Conservation (phyloP, 1,140 invertebrate genomes). For the Cyclina sinensis region DNA sequence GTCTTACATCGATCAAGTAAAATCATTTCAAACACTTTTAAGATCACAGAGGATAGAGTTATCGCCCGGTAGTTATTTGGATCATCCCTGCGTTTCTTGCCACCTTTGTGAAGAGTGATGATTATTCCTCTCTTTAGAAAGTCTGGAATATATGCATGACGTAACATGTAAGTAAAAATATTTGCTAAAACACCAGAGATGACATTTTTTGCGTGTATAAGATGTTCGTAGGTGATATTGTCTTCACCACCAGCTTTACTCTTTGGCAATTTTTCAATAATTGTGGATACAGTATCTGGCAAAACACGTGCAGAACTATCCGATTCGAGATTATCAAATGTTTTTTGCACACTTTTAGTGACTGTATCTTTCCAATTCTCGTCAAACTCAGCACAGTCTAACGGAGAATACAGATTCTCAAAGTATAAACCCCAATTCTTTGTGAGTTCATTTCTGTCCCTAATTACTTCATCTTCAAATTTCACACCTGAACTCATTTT, state of each 20-base stretch:
- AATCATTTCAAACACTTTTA: conserved; percentile 30
- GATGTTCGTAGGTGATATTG: conserved; percentile 26
- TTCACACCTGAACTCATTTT: too few species aligned
- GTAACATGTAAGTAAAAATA: conserved; percentile 9
- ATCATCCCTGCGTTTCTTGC: conserved; percentile 5
- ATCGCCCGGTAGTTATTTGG: conserved; percentile 36
- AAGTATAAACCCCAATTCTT: too few species aligned
- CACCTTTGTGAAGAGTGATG: conserved; percentile 38
- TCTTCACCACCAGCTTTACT: conserved; percentile 5
- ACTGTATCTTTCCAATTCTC: too few species aligned
- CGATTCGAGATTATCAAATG: too few species aligned
- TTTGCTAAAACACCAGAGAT: background rate
- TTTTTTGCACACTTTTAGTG: too few species aligned
- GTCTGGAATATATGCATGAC: background rate
- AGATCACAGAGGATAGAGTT: background rate
- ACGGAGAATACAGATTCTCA: too few species aligned
- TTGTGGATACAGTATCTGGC: too few species aligned
- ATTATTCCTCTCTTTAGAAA: conserved; percentile 13
- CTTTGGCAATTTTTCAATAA: too few species aligned
- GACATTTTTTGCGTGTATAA: background rate
- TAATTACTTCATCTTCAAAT: too few species aligned
- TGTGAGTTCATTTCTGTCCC: too few species aligned
- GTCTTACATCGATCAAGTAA: conserved; percentile 1
- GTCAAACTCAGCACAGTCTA: too few species aligned
- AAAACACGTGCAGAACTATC: too few species aligned